A percentile compares a stretch with the other conserved stretches of the same genome.
Evolutionary conservation across 1,140 invertebrate species (phyloP).

Genomic region (Scaptodrosophila lebanonensis): DNA sequence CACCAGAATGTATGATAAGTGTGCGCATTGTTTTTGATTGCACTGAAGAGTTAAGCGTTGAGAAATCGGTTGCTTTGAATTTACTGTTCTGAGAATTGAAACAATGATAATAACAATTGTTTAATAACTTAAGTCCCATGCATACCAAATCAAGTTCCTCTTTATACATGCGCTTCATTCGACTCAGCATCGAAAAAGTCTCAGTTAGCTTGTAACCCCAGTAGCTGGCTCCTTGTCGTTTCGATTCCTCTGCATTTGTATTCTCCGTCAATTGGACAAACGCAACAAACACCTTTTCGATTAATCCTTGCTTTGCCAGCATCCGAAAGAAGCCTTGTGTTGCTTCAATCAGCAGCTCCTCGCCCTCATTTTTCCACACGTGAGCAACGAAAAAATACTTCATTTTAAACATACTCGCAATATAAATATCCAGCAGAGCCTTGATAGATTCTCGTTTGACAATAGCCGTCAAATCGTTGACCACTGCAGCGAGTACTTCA

Average conservation of each 20-base stretch:
- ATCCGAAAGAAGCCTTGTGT: conserved; percentile 58
- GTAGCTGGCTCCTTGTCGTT: conserved; percentile 53
- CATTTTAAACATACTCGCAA: conserved; percentile 47
- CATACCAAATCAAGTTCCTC: conserved; percentile 62
- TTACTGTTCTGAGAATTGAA: conserved; percentile 38
- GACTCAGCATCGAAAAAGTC: conserved; percentile 52
- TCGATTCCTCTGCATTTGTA: conserved; percentile 11
- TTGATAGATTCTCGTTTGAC: conserved; percentile 50
- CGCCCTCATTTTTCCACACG: conserved; percentile 16
- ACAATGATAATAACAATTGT: not conserved
- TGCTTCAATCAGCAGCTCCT: conserved; percentile 37
- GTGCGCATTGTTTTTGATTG: conserved; percentile 40
- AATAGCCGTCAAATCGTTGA: conserved; percentile 26
- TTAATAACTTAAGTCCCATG: no score
- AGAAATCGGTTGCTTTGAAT: conserved; percentile 42
- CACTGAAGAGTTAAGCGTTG: conserved; percentile 32
- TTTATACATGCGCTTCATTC: conserved; percentile 68
- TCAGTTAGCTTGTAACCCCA: conserved; percentile 59
- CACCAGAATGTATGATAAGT: conserved; percentile 51
- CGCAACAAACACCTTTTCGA: conserved; percentile 55
- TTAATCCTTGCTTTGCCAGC: conserved; percentile 55
- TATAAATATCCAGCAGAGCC: conserved; percentile 48
- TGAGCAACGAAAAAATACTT: conserved; percentile 49
- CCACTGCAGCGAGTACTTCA: conserved; percentile 24
- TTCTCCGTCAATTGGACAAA: conserved; percentile 57